Evolutionary conservation across 2,888 invertebrate genomes (phyloP).

Genomic region (Thyatira batis): DNA sequence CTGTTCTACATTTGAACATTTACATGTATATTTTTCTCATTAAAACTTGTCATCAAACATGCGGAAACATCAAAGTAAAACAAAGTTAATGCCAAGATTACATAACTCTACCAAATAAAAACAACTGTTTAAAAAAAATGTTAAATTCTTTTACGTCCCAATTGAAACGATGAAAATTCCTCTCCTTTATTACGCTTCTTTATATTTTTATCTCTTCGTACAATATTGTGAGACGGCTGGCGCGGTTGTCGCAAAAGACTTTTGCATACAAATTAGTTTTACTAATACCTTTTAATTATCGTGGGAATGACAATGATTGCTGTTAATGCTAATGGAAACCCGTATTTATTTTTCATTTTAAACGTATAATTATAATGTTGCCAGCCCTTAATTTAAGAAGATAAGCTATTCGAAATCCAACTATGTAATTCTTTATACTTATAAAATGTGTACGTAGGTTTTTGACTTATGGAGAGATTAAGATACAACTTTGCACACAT

Average conservation of each 20-base stretch:
- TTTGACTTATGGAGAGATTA: no score
- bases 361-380: neutral
- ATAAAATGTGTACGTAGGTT: neutral
- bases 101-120: neutral
- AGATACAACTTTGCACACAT: no score
- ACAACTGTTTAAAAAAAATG: neutral
- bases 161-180: neutral
- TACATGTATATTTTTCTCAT: no score
- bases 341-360: neutral
- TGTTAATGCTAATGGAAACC: constrained; percentile 3
- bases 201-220: neutral
- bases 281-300: constrained; percentile 3
- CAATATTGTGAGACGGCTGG: neutral
- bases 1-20: no score
- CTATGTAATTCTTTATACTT: neutral
- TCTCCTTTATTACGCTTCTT: neutral
- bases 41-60: neutral
- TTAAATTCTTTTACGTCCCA: neutral
- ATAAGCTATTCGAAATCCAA: no score
- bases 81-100: neutral
- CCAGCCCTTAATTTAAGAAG: neutral
- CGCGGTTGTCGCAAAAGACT: neutral
- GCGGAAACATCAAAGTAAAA: neutral
- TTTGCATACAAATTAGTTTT: constrained; percentile 3
- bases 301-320: neutral